phyloP scores from a whole-genome alignment of 2,113 vertebrate genomes.

The Platichthys stellatus region DNA sequence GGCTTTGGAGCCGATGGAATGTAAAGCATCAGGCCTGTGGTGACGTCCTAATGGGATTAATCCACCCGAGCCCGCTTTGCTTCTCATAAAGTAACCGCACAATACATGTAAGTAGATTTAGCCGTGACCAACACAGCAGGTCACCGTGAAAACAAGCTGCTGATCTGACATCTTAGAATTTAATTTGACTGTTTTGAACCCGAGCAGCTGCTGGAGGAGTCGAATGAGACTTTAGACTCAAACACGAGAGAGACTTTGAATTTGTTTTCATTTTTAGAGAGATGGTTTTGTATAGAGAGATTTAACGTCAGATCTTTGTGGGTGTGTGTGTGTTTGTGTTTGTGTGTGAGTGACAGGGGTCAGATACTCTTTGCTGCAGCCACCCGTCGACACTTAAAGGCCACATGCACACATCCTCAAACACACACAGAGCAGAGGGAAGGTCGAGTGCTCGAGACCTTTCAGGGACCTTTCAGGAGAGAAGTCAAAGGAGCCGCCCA shows the following conservation, averaged over 20 bases:
- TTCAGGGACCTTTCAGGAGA: conserved; percentile 38
- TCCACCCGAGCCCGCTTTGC: conserved; percentile 13
- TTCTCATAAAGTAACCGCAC: not conserved
- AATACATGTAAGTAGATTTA: conserved; percentile 51
- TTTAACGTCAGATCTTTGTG: not conserved
- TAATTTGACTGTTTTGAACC: conserved; percentile 1
- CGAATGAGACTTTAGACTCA: not conserved
- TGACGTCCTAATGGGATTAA: conserved; percentile 27
- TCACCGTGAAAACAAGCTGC: conserved; percentile 52
- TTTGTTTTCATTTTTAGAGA: not conserved
- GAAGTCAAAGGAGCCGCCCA: conserved; percentile 36
- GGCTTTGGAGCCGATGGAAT: conserved; percentile 8
- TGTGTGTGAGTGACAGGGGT: not conserved
- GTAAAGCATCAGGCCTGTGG: not conserved
- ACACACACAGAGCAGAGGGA: conserved; percentile 33
- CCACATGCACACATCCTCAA: conserved; percentile 27
- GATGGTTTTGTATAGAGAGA: too few relatives aligned
- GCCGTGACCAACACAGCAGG: conserved; percentile 33
- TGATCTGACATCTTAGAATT: not conserved
- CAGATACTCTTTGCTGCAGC: not conserved
- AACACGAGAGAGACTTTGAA: not conserved
- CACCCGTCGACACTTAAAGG: conserved; percentile 38
- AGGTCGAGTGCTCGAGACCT: conserved; percentile 60
- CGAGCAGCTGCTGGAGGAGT: conserved; percentile 3
- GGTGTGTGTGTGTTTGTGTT: too few relatives aligned